These are phyloP conservation scores for Rhyzopertha dominica DNA, from an alignment of 1,140 invertebrate species.

Conservation along the genomic window DNA sequence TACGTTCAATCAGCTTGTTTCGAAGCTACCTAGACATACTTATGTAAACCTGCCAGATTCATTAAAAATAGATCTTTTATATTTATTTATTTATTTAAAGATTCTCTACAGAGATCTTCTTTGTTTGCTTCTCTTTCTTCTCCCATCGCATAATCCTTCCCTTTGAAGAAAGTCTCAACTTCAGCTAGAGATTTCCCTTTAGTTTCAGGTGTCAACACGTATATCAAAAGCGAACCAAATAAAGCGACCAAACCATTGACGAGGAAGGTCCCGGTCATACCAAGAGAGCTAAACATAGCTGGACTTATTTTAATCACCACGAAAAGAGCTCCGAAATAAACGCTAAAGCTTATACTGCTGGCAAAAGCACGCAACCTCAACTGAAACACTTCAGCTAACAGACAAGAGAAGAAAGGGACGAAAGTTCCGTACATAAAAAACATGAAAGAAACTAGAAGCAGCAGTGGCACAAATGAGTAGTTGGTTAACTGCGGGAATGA, in stretches of 20 bases:
- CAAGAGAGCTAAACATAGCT: constrained; percentile 53
- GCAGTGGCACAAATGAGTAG: constrained; percentile 51
- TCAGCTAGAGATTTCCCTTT: constrained; percentile 73
- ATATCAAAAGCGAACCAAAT: constrained; percentile 59
- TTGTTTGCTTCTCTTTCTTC: no score
- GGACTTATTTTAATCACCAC: constrained; percentile 66
- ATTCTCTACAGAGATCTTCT: no score
- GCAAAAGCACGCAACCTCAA: constrained; percentile 53
- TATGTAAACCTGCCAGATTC: no score
- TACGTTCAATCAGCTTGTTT: no score
- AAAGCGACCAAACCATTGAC: constrained; percentile 61
- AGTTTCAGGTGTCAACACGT: constrained; percentile 71
- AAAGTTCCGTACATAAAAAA: constrained; percentile 54
- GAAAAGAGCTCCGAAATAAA: constrained; percentile 64
- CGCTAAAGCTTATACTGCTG: constrained; percentile 58
- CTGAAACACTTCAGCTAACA: constrained; percentile 62
- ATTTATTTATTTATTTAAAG: no score
- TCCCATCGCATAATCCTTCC: no score
- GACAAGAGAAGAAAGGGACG: constrained; percentile 63
- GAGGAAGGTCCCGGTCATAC: constrained; percentile 60
- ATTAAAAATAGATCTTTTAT: no score
- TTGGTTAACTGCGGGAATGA: no score
- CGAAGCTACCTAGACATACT: no score
- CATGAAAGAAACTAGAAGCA: constrained; percentile 53
- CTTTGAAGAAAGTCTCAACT: no score